A percentile compares a stretch with the other conserved stretches of the same genome.
phyloP scores from a whole-genome alignment of 1,140 invertebrate genomes.

The Ceratitis capitata region DNA sequence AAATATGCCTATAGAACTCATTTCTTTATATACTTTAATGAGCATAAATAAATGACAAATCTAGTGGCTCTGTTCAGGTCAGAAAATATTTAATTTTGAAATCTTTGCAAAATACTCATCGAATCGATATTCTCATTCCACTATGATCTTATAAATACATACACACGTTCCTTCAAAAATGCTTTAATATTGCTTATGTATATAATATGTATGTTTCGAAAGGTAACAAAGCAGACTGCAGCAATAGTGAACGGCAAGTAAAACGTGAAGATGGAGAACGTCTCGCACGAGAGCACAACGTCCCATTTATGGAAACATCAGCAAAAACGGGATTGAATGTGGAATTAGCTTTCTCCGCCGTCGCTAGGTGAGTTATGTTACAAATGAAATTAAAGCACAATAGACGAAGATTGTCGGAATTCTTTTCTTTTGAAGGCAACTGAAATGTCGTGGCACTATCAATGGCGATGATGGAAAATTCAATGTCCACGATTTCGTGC shows the following conservation, averaged over 20 bases:
- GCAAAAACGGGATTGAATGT: constrained; percentile 88
- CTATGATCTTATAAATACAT: not conserved
- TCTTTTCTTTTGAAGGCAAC: constrained; percentile 66
- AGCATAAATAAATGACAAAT: too few species aligned
- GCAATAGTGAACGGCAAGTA: constrained; percentile 77
- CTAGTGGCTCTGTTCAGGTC: too few species aligned
- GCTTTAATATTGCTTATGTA: not conserved
- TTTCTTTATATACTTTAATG: too few species aligned
- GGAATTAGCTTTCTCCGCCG: constrained; percentile 81
- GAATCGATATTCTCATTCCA: too few species aligned
- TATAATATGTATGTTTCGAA: constrained; percentile 27
- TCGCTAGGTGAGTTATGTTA: constrained; percentile 70
- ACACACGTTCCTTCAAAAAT: too few species aligned
- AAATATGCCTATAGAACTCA: too few species aligned
- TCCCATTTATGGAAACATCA: constrained; percentile 88
- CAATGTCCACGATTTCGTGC: constrained; percentile 76
- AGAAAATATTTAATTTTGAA: too few species aligned
- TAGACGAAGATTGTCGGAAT: not conserved
- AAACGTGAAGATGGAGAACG: constrained; percentile 83
- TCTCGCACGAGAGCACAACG: constrained; percentile 82
- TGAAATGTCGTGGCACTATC: constrained; percentile 71
- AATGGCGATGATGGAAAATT: constrained; percentile 70
- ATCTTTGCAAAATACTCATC: too few species aligned
- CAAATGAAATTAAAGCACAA: not conserved
- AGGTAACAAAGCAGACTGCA: constrained; percentile 88